Evolutionary conservation across 2,797 vertebrate species (phyloP), one percentile per base, ranked within the genome.

Genomic region (Basileuterus tristriatus): DNA sequence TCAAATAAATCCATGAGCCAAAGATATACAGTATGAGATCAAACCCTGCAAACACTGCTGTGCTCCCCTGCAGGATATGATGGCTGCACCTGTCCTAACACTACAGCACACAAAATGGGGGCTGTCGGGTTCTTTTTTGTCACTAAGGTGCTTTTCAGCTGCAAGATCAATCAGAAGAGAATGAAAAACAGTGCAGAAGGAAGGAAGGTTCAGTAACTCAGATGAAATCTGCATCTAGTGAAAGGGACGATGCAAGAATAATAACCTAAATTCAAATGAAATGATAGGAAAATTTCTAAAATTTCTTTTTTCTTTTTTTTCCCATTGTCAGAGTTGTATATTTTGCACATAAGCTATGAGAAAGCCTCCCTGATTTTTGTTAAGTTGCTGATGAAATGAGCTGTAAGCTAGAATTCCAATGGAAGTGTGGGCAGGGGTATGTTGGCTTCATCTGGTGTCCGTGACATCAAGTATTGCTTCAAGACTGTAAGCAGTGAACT

Each of bases 401-500:
- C 16, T 68, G 10, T 55, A 44, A 80, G 63, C 36, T 12, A 60
- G 32, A 84, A 71, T 34, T 41, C 21, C 37, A 60, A 30, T 24
- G 30, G 43, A 80, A 81, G 32, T 4, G 4, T 21, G 19, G 39
- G 21, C 56, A 77, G 67, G 34, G 15, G 3, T 41, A 16, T 24
- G 6, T n/a, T 72, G 71, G 20, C 29, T n/a, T 83, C 30, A 43
- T 74, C 14, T 63, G 59, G 8, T 76, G 63, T 7, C 68, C 2
- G 2, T 30, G 60, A 50, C 36, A 64, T 26, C 2, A 1, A 67
- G 27, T 8, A 49, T 27, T 0, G 0, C 36, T 68, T 75, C 34
- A 81, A 37, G 27, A 70, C 46, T 36, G 5, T 12, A 36, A 77
- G 64, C 9, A 76, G 21, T 10, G 12, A 24, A 76, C 8, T 39